Evolutionary conservation across 2,113 vertebrate species (phyloP).

Genomic region (Miniopterus natalensis): DNA sequence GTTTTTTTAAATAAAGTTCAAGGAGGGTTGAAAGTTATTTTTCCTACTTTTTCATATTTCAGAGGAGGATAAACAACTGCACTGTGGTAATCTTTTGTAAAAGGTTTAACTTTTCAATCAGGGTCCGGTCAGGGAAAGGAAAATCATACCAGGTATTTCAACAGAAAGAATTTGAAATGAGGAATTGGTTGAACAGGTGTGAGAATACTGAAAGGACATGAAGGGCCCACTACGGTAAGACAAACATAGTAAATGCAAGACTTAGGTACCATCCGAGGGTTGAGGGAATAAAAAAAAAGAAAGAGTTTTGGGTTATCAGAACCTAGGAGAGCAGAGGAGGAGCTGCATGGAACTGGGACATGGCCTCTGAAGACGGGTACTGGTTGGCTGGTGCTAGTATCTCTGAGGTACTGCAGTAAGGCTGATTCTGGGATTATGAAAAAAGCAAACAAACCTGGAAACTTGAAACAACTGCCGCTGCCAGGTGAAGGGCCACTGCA

Average conservation of each 20-base stretch:
- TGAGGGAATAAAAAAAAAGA: neutral
- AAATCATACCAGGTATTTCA: neutral
- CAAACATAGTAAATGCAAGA: neutral
- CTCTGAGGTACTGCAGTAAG: neutral
- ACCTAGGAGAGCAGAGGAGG: neutral
- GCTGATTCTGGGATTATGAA: neutral
- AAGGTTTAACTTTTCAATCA: neutral
- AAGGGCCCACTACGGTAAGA: neutral
- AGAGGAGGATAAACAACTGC: neutral
- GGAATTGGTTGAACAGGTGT: neutral
- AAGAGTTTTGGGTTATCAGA: neutral
- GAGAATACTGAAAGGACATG: neutral
- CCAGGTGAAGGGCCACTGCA: neutral
- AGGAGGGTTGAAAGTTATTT: neutral
- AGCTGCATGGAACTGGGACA: neutral
- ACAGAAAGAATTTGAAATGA: neutral
- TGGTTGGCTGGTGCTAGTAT: neutral
- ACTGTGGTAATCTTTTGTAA: neutral
- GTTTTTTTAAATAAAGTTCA: constrained; percentile 6
- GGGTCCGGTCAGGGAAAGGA: neutral
- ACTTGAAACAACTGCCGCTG: neutral
- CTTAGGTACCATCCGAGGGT: neutral
- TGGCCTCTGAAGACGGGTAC: neutral
- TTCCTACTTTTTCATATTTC: neutral
- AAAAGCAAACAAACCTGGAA: neutral